Conservation (phyloP, 1,140 invertebrate genomes). For the Sarcophaga bullata region DNA sequence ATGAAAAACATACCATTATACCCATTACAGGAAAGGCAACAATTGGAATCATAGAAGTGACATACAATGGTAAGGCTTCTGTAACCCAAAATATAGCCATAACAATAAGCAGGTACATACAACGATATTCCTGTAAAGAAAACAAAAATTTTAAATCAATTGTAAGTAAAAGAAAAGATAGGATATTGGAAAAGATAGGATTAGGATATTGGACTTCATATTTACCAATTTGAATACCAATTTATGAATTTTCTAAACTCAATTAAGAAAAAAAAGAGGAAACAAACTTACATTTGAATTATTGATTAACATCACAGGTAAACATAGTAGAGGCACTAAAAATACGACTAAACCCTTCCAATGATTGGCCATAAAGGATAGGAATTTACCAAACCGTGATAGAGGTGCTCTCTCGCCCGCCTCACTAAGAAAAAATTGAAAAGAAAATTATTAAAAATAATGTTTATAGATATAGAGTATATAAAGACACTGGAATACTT, state of each 20-base stretch:
- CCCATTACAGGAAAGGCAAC: slow-evolving; percentile 83
- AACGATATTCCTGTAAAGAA: slow-evolving; percentile 70
- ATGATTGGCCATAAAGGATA: slow-evolving; percentile 65
- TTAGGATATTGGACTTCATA: too few relatives aligned
- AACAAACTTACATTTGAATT: slow-evolving; percentile 66
- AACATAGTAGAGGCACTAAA: slow-evolving; percentile 71
- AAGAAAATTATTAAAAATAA: slow-evolving; percentile 15
- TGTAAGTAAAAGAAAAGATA: too few relatives aligned
- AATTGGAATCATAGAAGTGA: slow-evolving; percentile 85
- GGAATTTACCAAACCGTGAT: slow-evolving; percentile 42
- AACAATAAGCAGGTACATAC: slow-evolving; percentile 80
- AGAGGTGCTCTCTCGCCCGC: slow-evolving; percentile 50
- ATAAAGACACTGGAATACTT: slow-evolving; percentile 24
- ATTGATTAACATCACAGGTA: slow-evolving; percentile 71
- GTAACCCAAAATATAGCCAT: slow-evolving; percentile 89
- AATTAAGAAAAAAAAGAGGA: too few relatives aligned
- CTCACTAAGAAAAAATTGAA: slow-evolving; percentile 49
- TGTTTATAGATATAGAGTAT: not conserved
- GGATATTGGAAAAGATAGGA: too few relatives aligned
- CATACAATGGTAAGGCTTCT: slow-evolving; percentile 81
- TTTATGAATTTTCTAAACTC: too few relatives aligned
- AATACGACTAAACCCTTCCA: slow-evolving; percentile 74
- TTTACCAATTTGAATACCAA: too few relatives aligned
- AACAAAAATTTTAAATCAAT: too few relatives aligned
- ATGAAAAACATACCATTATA: slow-evolving; percentile 66